Evolutionary conservation across 1,140 invertebrate species (phyloP), one percentile per base, ranked within the genome.

Genomic region (Acromyrmex charruanus): DNA sequence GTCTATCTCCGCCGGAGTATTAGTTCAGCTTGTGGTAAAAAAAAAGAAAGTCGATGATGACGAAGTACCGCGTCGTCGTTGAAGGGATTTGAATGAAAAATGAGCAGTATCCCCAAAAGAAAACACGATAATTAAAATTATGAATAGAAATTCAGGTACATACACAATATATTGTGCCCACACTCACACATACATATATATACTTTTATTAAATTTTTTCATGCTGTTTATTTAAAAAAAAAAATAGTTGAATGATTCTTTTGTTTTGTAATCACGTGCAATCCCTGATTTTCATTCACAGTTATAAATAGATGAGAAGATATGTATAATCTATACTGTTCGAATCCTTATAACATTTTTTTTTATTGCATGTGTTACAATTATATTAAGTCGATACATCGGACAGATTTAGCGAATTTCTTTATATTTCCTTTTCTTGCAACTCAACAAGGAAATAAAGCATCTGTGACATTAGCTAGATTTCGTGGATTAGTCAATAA

Each of bases 1-100:
- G 81, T 72, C 72, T 77, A 55, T 16, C 74, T 35, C 72, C 21
- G 86, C 71, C 85, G 35, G 68, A 58, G 66, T 87, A 91, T 91
- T 91, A 91, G 85, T 79, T 87, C 85, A 87, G 61, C 74, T 79
- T 69, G 72, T 58, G 72, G 79, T 89, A 85, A 61, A 85, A 86
- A 86, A 81, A 86, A 85, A 65, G 63, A 53, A 69, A 21, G 28
- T 51, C 58, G 75, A 90, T 7, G 61, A 69, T 61, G 7, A 25
- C 82, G 85, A 71, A 55, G 21, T 21, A 55, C 51, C 61, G 6
- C 49, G 31, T 61, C 44, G 53, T 71, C 59, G 35, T 87, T 58
- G 49, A 69, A 21, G 7, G 21, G 25, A 12, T 82, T 74, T 59
- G n/a, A 61, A 49, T 12, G 39, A 49, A 51, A 84, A 74, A 74